phyloP scores from a whole-genome alignment of 2,113 vertebrate genomes.

The Toxostoma redivivum region DNA sequence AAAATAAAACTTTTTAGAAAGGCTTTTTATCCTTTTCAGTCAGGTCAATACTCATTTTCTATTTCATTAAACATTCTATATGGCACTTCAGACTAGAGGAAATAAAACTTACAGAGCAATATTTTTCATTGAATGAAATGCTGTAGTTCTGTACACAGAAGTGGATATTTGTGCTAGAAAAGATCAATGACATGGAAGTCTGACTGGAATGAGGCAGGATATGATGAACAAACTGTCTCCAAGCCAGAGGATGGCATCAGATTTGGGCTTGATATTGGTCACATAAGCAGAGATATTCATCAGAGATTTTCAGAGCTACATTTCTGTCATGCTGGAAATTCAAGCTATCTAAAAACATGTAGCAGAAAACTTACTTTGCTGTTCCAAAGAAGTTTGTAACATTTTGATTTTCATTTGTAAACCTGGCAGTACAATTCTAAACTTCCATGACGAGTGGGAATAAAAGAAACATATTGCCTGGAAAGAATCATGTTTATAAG shows the following conservation, averaged over 20 bases:
- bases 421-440: background rate
- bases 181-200: background rate
- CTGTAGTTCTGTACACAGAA: background rate
- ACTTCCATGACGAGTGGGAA: background rate
- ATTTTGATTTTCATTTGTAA: background rate
- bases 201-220: background rate
- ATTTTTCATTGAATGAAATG: background rate
- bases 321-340: background rate
- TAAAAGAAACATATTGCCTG: background rate
- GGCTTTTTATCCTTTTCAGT: background rate
- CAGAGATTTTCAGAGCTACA: background rate
- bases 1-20: background rate
- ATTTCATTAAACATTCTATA: background rate
- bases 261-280: background rate
- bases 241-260: background rate
- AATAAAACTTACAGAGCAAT: background rate
- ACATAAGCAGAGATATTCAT: background rate
- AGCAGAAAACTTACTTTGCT: background rate
- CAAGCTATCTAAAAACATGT: background rate
- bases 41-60: background rate
- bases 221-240: background rate
- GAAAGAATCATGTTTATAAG: background rate
- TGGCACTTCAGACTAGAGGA: background rate
- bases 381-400: background rate
- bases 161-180: background rate